Conservation (phyloP, 2,113 vertebrate species). For the Gulo gulo region DNA sequence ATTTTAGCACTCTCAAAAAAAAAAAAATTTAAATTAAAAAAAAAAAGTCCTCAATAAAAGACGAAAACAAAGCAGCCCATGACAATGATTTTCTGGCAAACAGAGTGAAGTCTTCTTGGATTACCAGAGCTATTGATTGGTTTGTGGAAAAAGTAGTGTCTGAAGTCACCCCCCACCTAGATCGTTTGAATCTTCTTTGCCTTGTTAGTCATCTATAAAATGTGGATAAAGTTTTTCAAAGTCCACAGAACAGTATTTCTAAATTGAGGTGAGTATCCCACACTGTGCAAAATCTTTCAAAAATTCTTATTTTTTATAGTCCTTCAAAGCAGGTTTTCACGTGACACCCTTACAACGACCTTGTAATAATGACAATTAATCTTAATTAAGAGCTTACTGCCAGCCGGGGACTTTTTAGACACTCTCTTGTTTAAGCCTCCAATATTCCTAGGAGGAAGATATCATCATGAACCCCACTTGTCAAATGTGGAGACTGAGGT, state of each 20-base stretch:
- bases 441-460: background rate
- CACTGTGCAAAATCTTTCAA: background rate
- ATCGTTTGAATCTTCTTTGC: background rate
- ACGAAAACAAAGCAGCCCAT: background rate
- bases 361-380: background rate
- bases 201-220: background rate
- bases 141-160: background rate
- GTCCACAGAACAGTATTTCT: background rate
- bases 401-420: background rate
- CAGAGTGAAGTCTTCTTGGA: background rate
- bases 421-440: background rate
- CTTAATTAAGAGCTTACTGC: background rate
- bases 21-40: background rate
- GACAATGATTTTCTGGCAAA: background rate
- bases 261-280: background rate
- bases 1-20: background rate
- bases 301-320: background rate
- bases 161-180: background rate
- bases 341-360: background rate
- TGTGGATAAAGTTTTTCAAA: background rate
- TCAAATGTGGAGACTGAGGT: background rate
- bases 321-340: constrained; percentile 17
- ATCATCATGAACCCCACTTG: background rate
- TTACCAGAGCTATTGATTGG: background rate
- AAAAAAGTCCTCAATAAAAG: background rate